Percentiles rank a stretch among this genome's conserved stretches.
Conservation (phyloP, 2,113 vertebrate species). For the Phainopepla nitens region DNA sequence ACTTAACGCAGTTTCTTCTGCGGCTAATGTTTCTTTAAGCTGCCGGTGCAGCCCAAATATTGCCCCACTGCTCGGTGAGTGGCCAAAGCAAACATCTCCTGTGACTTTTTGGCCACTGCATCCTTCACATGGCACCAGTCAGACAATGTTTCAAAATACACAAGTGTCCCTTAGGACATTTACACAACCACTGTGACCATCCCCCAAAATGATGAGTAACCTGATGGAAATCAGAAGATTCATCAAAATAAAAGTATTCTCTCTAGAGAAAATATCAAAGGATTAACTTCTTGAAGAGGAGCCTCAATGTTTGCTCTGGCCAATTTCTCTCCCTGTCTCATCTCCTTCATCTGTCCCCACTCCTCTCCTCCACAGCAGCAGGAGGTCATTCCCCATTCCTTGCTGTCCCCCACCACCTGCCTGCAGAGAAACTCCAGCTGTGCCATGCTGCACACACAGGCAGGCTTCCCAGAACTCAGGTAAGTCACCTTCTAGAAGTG, state of each 20-base stretch:
- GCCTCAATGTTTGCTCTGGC: not conserved
- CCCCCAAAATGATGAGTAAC: not conserved
- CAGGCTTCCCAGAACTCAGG: not conserved
- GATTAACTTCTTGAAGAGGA: not conserved
- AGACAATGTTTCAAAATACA: not conserved
- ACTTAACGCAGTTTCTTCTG: not conserved
- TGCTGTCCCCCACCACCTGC: not conserved
- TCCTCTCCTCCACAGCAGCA: not conserved
- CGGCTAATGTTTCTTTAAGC: not conserved
- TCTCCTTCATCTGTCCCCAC: not conserved
- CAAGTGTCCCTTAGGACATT: not conserved
- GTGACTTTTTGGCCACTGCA: not conserved
- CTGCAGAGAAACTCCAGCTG: not conserved
- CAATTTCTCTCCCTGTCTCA: not conserved
- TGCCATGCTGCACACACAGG: not conserved
- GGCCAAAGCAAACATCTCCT: not conserved
- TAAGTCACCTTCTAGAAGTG: not conserved
- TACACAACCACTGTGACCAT: not conserved
- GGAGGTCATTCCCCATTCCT: not conserved
- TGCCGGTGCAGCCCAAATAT: not conserved
- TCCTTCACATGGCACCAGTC: not conserved
- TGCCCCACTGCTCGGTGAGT: not conserved
- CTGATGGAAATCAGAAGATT: not conserved
- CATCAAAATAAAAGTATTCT: not conserved
- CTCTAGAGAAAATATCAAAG: not conserved